Evolutionary conservation across 2,888 invertebrate genomes (phyloP).

Genomic region (Drosophila greeni): DNA sequence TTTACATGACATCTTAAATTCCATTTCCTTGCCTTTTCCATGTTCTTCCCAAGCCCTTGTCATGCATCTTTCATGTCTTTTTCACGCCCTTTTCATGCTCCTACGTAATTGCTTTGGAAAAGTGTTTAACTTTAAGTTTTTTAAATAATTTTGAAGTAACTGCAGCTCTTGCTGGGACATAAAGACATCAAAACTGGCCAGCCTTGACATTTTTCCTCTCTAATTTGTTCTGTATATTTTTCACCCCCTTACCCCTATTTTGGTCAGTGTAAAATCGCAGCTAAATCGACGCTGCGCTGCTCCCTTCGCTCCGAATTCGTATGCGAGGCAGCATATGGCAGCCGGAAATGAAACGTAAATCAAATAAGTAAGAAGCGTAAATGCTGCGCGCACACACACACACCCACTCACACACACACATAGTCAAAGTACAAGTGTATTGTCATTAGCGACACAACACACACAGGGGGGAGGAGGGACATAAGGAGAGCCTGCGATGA

Average conservation of each 20-base stretch:
- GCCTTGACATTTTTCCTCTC: not conserved
- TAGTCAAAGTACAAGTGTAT: slow-evolving; percentile 44
- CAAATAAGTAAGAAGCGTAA: slow-evolving; percentile 74
- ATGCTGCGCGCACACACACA: slow-evolving; percentile 50
- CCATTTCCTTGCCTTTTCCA: not conserved
- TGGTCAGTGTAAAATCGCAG: slow-evolving; percentile 40
- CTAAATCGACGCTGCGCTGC: slow-evolving; percentile 39
- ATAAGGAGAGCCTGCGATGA: slow-evolving; percentile 15
- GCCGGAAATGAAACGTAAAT: slow-evolving; percentile 77
- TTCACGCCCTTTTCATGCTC: too few relatives aligned
- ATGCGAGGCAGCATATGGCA: slow-evolving; percentile 73
- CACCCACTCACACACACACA: slow-evolving; percentile 17
- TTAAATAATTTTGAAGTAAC: too few relatives aligned
- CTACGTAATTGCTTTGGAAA: too few relatives aligned
- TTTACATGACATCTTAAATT: too few relatives aligned
- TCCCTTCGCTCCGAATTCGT: slow-evolving; percentile 49
- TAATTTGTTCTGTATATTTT: not conserved
- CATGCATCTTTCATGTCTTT: too few relatives aligned
- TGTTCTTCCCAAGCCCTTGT: not conserved
- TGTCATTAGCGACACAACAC: slow-evolving; percentile 70
- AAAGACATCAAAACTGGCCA: not conserved
- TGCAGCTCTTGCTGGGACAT: not conserved
- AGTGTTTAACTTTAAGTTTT: not conserved
- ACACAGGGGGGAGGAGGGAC: slow-evolving; percentile 13
- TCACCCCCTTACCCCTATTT: not conserved